phyloP scores from a whole-genome alignment of 1,140 invertebrate genomes.

The Coboldia fuscipes region DNA sequence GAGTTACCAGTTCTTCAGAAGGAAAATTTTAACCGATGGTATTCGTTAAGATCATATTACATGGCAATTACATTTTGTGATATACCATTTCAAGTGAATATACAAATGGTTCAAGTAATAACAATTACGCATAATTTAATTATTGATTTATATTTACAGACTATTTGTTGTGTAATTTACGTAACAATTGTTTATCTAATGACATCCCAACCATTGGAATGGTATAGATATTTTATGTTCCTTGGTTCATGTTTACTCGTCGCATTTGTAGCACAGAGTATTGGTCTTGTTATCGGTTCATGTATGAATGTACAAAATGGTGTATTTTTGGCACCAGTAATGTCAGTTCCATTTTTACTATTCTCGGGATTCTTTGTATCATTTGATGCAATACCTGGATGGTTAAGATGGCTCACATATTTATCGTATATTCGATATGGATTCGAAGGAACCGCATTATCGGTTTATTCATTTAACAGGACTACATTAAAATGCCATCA shows the following conservation, averaged over 20 bases:
- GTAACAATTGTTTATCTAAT: constrained; percentile 86
- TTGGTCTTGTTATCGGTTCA: constrained; percentile 85
- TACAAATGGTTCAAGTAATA: neutral
- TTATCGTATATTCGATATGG: constrained; percentile 88
- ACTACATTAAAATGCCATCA: constrained; percentile 57
- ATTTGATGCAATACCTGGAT: constrained; percentile 87
- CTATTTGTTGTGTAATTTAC: constrained; percentile 78
- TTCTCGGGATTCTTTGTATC: constrained; percentile 96
- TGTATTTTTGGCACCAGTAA: constrained; percentile 87
- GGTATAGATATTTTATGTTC: constrained; percentile 73
- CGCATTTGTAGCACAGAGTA: constrained; percentile 86
- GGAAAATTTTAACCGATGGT: constrained; percentile 96
- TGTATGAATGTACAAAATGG: constrained; percentile 86
- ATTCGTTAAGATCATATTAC: constrained; percentile 88
- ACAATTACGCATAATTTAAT: constrained; percentile 2
- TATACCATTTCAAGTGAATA: constrained; percentile 78
- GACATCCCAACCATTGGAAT: constrained; percentile 77
- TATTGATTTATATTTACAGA: constrained; percentile 26
- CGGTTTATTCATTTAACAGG: constrained; percentile 73
- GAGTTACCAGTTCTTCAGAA: constrained; percentile 88
- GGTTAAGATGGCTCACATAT: constrained; percentile 89
- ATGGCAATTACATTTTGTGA: constrained; percentile 88
- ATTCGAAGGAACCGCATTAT: constrained; percentile 85
- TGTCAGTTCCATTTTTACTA: constrained; percentile 82
- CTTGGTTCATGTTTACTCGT: constrained; percentile 70